phyloP scores from a whole-genome alignment of 2,888 invertebrate species.

The Byasa hedistus region DNA sequence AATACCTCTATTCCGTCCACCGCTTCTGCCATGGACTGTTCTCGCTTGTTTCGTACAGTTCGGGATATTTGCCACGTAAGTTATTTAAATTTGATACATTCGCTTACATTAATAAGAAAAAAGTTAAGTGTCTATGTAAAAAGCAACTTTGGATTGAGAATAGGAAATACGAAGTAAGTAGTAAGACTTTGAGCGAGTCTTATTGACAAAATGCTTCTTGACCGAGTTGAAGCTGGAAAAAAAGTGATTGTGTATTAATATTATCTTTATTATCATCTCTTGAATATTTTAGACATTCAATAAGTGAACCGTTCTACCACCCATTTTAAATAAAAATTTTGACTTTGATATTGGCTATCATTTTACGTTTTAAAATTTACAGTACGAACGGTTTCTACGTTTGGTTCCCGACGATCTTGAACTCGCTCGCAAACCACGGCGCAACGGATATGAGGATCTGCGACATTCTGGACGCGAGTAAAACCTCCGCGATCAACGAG shows the following conservation, averaged over 20 bases:
- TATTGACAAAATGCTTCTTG: no score
- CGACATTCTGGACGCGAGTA: conserved; percentile 59
- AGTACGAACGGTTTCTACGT: conserved; percentile 80
- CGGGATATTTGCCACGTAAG: conserved; percentile 84
- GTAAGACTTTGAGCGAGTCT: no score
- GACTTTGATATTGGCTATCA: neutral
- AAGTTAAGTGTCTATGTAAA: no score
- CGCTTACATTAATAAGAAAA: no score
- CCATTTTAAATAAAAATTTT: no score
- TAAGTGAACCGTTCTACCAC: no score
- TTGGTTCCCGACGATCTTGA: conserved; percentile 81
- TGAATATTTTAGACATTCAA: no score
- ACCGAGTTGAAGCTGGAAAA: no score
- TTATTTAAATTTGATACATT: conserved; percentile 22
- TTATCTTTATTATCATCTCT: no score
- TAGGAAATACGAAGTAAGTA: no score
- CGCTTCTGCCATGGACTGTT: conserved; percentile 68
- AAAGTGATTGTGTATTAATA: no score
- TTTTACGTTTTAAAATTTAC: conserved; percentile 20
- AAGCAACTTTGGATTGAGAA: no score
- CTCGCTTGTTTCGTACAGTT: conserved; percentile 83
- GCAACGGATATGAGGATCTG: conserved; percentile 64
- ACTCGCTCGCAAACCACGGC: conserved; percentile 69
- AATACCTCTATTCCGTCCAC: conserved; percentile 75
- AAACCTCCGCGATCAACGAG: conserved; percentile 43